These are phyloP conservation scores for Synergus itoensis DNA, from an alignment of 2,888 invertebrate species.

Conservation along the genomic window DNA sequence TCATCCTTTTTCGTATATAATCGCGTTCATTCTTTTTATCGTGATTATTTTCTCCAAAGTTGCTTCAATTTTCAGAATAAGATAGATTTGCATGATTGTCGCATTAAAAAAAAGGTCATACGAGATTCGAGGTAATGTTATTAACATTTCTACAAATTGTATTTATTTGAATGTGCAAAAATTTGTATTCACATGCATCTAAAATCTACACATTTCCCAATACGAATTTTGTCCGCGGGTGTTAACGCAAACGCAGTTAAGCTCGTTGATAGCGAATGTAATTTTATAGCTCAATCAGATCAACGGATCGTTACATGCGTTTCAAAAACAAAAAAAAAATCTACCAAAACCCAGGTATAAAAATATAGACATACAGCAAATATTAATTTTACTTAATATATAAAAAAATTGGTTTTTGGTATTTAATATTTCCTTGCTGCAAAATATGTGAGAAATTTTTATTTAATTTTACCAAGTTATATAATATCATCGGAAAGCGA, in stretches of 20 bases:
- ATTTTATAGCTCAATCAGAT: slow-evolving; percentile 35
- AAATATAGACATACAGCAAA: background rate
- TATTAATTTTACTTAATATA: background rate
- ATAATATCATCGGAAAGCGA: background rate
- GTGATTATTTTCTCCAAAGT: no score
- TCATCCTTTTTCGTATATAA: background rate
- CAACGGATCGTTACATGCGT: background rate
- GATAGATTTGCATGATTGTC: background rate
- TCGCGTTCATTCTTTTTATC: background rate
- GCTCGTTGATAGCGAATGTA: slow-evolving; percentile 38
- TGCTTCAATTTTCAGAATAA: background rate
- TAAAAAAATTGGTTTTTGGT: no score
- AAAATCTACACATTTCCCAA: slow-evolving; percentile 13
- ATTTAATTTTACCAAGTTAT: background rate
- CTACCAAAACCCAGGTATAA: background rate
- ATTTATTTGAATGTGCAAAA: slow-evolving; percentile 23
- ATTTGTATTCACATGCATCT: slow-evolving; percentile 19
- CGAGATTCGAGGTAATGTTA: background rate
- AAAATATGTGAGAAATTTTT: background rate
- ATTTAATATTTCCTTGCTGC: background rate
- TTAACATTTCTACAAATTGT: slow-evolving; percentile 10
- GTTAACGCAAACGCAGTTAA: slow-evolving; percentile 34
- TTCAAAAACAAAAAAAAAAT: background rate
- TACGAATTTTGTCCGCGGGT: background rate
- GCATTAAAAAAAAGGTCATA: background rate